Conservation (phyloP, 2,113 vertebrate genomes). For the Butastur rufipennis region DNA sequence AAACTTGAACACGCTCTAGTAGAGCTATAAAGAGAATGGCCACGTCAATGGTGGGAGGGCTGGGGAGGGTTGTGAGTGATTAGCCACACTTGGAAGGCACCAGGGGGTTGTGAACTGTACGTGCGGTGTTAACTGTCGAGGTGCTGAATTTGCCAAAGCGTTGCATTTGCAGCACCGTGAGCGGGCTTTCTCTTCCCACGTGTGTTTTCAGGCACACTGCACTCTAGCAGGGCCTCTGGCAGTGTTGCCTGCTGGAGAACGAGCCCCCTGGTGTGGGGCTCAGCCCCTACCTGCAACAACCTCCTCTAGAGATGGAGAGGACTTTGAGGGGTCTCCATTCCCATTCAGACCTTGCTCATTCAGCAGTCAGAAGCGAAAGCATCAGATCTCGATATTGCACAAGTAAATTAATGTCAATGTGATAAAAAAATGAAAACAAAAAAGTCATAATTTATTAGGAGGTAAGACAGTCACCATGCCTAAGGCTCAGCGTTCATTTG, state of each 20-base stretch:
- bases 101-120: not conserved
- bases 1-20: constrained; percentile 55
- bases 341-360: not conserved
- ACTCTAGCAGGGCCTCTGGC: rapidly evolving
- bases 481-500: not conserved
- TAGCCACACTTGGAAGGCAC: constrained; percentile 28
- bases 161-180: not conserved
- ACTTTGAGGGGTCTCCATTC: not conserved
- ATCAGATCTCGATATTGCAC: not conserved
- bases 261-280: rapidly evolving
- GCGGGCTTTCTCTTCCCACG: not conserved
- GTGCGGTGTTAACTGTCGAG: not conserved
- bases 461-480: not conserved
- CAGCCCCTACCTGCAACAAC: not conserved
- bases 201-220: not conserved
- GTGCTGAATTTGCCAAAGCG: not conserved
- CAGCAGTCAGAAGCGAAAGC: not conserved
- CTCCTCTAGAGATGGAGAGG: not conserved
- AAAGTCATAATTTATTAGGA: not conserved
- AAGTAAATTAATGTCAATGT: not conserved
- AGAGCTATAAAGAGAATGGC: constrained; percentile 46
- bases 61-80: constrained; percentile 6
- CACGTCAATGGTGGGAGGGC: not conserved
- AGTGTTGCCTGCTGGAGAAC: not conserved
- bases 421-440: not conserved